Evolutionary conservation across 2,888 invertebrate species (phyloP), one percentile per base, ranked within the genome.

Genomic region (Lasioglossum villosulum): DNA sequence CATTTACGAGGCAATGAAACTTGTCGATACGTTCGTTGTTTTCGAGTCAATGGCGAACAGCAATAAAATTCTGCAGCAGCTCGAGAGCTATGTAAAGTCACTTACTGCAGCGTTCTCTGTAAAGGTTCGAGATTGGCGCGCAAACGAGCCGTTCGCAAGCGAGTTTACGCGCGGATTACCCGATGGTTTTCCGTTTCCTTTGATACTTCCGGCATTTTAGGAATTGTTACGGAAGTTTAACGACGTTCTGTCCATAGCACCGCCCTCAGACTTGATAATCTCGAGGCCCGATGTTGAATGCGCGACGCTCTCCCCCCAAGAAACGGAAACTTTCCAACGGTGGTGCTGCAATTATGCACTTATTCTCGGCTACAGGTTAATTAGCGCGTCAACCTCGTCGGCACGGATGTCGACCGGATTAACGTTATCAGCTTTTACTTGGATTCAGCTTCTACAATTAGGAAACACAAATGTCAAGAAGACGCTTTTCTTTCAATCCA

Each of bases 181-280:
- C 30, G 30, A 42, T 45, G 56, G 42, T 75, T 39, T 39, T 56
- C 39, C 63, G 63, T 63, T 75, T 63, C 74, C 68, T 74, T 75
- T 56, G 75, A 73, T 59, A 73, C 45, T 78, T 45, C 59, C 23
- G n/a, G 8, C 63, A 30, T 45, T 34, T 78, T 56, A n/a, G 52
- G 37, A 42, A 71, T 71, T 78, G 59, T 78, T 73, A 45, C 42
- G 48, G 63, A 74, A 80, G 23, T 74, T 80, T 68, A 73, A 80
- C 63, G 63, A 79, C 27, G 73, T 6, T 73, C 66, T 34, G 34
- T 68, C 34, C 39, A n/a, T 30, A 19, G 14, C 30, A 34, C 34
- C 34, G 66, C 34, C 37, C 34, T 8, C 39, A 8, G 68, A n/a
- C 68, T 12, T 68, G 68, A 37, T 68, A 68, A n/a, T 45, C 12